Evolutionary conservation across 1,140 invertebrate species (phyloP), one percentile per base, ranked within the genome.

Genomic region (Venturia canescens): DNA sequence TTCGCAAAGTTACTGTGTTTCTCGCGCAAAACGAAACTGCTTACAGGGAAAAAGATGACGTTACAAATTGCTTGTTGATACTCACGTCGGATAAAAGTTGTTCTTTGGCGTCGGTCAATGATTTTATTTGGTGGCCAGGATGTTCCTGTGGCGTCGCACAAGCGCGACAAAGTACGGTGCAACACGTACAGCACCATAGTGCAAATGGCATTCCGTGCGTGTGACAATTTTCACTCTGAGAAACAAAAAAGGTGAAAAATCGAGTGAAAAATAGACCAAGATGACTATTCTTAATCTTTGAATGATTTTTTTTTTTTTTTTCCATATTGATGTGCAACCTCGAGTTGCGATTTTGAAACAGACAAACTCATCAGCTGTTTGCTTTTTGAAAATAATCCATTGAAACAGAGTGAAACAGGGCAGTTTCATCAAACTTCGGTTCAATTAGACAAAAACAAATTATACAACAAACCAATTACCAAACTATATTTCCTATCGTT

Each of bases 171-270:
- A 96, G 90, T 27, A 93, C 90, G 26, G 90, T 90, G 69, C 93
- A 93, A 87, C 95, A 96, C n/a, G 93, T 94, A 77, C 93, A 93
- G 87, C 95, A 96, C 95, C 95, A 96, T 21, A 95, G 89, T 34
- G 94, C 93, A 80, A 94, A 89, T 26, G 95, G 95, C 94, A 95
- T 95, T 63, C 93, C 94, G 88, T 96, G 95, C 71, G 94, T 94
- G 85, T 94, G 93, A 88, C 95, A 96, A 86, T 94, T 95, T 87
- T 95, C 95, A 70, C 91, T 92, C 91, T 92, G 85, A 27, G 50
- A 88, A 88, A 82, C 44, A 69, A 80, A 67, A 81, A 26, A 23
- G 21, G 13, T 31, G 76, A 4, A 29, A 82, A 74, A 74, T 78
- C 3, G 7, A 11, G 38, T 44, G 21, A 57, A 48, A 79, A 50